Evolutionary conservation across 2,797 vertebrate species (phyloP).

Genomic region (Pseudochromis fuscus): DNA sequence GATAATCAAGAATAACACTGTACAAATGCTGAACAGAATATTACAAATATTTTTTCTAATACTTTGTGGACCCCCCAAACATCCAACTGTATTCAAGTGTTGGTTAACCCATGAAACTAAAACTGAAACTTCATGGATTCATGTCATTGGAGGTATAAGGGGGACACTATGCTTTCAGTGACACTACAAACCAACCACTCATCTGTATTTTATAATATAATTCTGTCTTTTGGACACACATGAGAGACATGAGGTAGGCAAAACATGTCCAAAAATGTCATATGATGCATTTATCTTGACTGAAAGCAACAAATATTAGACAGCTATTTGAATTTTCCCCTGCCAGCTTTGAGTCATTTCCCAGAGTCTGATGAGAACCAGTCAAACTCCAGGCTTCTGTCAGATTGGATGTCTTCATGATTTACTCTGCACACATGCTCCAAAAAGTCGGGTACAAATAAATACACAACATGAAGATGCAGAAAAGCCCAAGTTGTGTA

Average conservation of each 20-base stretch:
- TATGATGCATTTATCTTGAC: conserved; percentile 28
- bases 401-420: conserved; percentile 16
- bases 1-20: conserved; percentile 9
- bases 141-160: not conserved
- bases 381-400: conserved; percentile 20
- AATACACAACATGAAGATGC: not conserved
- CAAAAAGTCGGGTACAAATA: not conserved
- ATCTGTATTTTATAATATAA: conserved; percentile 20
- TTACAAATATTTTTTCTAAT: not conserved
- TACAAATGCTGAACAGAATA: too few species aligned
- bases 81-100: not conserved
- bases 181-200: conserved; percentile 2
- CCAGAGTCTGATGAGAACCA: conserved; percentile 35
- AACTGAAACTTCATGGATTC: not conserved
- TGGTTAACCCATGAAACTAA: not conserved
- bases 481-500: not conserved
- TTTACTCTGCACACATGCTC: conserved; percentile 6
- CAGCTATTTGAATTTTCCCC: conserved; percentile 25
- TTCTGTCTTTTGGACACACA: conserved; percentile 15
- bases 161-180: not conserved
- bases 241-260: conserved; percentile 10
- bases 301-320: conserved; percentile 32
- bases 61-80: not conserved
- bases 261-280: conserved; percentile 21
- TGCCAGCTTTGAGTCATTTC: not conserved